A percentile compares a stretch with the other conserved stretches of the same genome.
Conservation (phyloP, 2,797 vertebrate species). For the Pseudocheirus occidentalis region DNA sequence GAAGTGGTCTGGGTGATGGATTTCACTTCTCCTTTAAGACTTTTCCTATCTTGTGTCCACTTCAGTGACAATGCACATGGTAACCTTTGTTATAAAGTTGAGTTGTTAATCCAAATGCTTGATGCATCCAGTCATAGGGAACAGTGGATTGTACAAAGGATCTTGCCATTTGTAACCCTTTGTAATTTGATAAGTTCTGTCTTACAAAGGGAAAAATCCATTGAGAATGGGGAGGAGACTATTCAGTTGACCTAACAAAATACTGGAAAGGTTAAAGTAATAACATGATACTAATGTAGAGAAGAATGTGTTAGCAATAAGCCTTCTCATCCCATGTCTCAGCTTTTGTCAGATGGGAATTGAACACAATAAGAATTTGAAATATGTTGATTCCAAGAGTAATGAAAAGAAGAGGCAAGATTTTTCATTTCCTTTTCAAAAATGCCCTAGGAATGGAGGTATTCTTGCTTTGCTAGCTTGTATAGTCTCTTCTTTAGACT, state of each 20-base stretch:
- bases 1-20: not conserved
- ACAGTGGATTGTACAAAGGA: not conserved
- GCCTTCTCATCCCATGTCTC: conserved; percentile 1
- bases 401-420: conserved; percentile 24
- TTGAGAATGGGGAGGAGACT: not conserved
- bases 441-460: conserved; percentile 1
- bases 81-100: not conserved
- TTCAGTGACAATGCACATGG: not conserved
- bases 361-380: conserved; percentile 15
- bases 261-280: not conserved
- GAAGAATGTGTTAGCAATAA: conserved; percentile 30
- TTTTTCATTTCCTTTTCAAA: conserved; percentile 50
- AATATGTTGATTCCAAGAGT: conserved; percentile 39
- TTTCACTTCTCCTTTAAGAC: not conserved
- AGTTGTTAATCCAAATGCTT: accelerated
- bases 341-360: conserved; percentile 31
- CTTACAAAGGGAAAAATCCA: not conserved
- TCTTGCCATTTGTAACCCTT: not conserved
- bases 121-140: not conserved
- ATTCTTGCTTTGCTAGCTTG: not conserved
- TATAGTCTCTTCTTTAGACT: not conserved
- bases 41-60: not conserved
- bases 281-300: not conserved
- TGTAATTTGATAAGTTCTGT: not conserved
- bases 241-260: conserved; percentile 3